Base-by-base conservation (phyloP, 2,888 invertebrate species). In the Beris chalybata region DNA sequence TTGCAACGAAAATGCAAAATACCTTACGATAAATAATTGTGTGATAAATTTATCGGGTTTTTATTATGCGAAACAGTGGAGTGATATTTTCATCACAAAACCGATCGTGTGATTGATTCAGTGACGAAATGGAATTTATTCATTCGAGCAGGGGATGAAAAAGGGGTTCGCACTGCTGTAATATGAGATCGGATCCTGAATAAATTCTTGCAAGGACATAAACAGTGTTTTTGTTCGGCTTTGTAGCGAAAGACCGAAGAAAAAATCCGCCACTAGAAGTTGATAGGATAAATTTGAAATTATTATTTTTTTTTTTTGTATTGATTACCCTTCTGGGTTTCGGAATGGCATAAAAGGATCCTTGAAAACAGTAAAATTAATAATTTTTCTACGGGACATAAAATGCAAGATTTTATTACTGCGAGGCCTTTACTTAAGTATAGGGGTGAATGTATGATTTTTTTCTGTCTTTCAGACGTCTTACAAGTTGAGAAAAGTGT, bases 391-490 rank as follows among this genome's bases (percentile, higher is more conserved):
- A 54, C 54, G 65, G 68, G n/a, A 63, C 57, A 68, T 68, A 68
- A 68, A 68, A 65, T 68, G 68, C 65, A 56, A 45, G 63, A 68
- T 58, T 68, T 68, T 68, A 68, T 68, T 61, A 22, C 61, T 29
- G 50, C 12, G 61, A 61, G 12, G 61, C 61, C 50, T 61, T 52
- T 15, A 22, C 61, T 61, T 22, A 31, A 52, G 30, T 50, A 61
- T 61, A 52, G 52, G 61, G 61, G 61, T 50, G 15, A 61, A 13
- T 29, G 22, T 12, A 29, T 52, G 11, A 22, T 52, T 12, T 38
- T 13, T 38, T 56, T 22, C 12, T 45, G 6, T 15, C 9, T n/a
- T 31, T 32, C 31, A 54, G n/a, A 54, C 31, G 29, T 29, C 4
- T 54, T 54, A 9, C 38, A 38, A 9, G 38, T 54, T n/a, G 43